Evolutionary conservation across 2,113 vertebrate species (phyloP), one percentile per base, ranked within the genome.

Genomic region (Psammodynastes pulverulentus): DNA sequence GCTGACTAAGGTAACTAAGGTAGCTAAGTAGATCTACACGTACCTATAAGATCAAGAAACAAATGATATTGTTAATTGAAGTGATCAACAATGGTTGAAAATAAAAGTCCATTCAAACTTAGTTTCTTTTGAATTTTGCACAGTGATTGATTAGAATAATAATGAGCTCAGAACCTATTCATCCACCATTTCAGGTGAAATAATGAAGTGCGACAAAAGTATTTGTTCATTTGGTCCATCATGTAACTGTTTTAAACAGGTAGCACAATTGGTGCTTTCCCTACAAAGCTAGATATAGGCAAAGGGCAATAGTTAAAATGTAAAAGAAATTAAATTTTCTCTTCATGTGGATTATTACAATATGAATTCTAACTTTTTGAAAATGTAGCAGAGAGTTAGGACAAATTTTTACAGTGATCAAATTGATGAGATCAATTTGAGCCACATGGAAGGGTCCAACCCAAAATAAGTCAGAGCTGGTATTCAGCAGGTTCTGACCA

Each of bases 391-490:
- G 53, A 90, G 79, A 93, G 89, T 84, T 0, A 52, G 89, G 93
- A 52, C 4, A 94, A 93, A 91, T 93, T 91, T 91, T 94, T 34
- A 51, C 43, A 43, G 52, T 1, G 86, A 85, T 92, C 43, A 87
- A 95, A 94, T 67, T 72, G 12, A 93, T 52, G 3, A 5, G 48
- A 13, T 1, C 84, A 9, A 87, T 94, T 93, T 92, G 8, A 23
- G 51, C 1, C 52, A 56, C 46, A 84, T 79, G 79, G 92, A 88
- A 49, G 0, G 0, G 1, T 2, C 29, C 84, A 89, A 90, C 90
- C 85, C 90, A 94, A 67, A 92, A 5, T 92, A 13, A 17, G 5
- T n/a, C n/a, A n/a, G n/a, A n/a, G n/a, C n/a, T n/a, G n/a, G n/a
- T n/a, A n/a, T n/a, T n/a, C n/a, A n/a, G n/a, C n/a, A n/a, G n/a